Evolutionary conservation across 2,113 vertebrate genomes (phyloP).

Genomic region (Thalassarche chlororhynchos): DNA sequence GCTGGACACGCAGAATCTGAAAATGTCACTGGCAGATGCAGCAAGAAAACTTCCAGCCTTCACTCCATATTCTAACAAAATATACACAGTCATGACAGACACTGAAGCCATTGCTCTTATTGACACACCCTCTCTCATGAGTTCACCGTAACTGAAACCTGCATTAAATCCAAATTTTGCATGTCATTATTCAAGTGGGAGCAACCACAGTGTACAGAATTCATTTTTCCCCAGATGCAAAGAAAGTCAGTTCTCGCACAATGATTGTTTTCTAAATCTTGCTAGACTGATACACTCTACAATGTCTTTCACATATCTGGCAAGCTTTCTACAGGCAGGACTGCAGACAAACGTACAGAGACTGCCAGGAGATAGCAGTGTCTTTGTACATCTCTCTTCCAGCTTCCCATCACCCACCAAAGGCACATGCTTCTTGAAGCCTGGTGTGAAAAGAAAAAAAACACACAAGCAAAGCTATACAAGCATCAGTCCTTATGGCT

Average conservation of each 20-base stretch:
- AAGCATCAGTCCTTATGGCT: neutral
- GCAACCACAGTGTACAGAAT: neutral
- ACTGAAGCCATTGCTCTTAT: neutral
- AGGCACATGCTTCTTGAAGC: neutral
- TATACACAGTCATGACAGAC: rapidly evolving
- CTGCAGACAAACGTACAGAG: neutral
- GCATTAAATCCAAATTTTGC: neutral
- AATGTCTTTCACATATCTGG: neutral
- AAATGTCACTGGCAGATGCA: neutral
- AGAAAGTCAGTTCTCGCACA: neutral
- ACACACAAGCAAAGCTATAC: neutral
- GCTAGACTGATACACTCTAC: neutral
- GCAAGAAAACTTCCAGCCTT: neutral
- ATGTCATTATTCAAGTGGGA: neutral
- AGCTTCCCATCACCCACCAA: neutral
- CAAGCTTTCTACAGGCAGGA: neutral
- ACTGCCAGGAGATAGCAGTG: neutral
- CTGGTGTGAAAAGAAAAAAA: neutral
- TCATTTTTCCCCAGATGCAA: neutral
- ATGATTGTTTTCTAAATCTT: neutral
- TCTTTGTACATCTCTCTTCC: neutral
- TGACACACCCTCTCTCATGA: neutral
- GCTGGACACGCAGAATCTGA: neutral
- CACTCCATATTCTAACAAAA: neutral
- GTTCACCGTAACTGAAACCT: neutral